A percentile compares a stretch with the other conserved stretches of the same genome.
These are phyloP conservation scores for Corbicula japonica DNA, from an alignment of 2,888 invertebrate genomes.

Conservation along the genomic window DNA sequence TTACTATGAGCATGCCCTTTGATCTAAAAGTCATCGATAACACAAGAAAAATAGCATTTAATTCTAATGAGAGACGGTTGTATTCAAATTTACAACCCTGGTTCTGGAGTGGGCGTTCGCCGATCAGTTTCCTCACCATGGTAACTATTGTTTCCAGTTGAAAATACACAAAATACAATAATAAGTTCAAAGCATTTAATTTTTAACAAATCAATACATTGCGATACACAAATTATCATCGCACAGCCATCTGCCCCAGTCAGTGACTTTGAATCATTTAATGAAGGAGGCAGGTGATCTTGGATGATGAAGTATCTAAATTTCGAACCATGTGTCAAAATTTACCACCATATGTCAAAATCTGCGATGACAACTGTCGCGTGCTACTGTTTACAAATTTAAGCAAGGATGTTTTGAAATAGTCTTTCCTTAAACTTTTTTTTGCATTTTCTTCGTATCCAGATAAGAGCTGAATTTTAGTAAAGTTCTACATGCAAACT, in stretches of 20 bases:
- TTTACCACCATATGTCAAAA: constrained; percentile 63
- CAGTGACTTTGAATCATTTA: constrained; percentile 43
- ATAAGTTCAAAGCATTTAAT: constrained; percentile 46
- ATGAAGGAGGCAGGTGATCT: constrained; percentile 53
- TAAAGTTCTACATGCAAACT: neutral
- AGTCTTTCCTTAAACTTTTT: no score
- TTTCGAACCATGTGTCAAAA: constrained; percentile 61
- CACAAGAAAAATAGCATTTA: neutral
- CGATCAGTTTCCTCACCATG: constrained; percentile 3
- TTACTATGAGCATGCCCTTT: no score
- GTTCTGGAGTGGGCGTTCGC: constrained; percentile 27
- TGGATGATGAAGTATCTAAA: constrained; percentile 21
- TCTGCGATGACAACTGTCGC: constrained; percentile 10
- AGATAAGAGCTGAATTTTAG: no score
- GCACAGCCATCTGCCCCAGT: constrained; percentile 52
- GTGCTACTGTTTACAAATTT: constrained; percentile 23
- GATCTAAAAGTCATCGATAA: constrained; percentile 7
- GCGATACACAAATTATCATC: constrained; percentile 42
- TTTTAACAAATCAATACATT: constrained; percentile 53
- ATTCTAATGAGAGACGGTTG: constrained; percentile 21
- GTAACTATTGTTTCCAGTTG: constrained; percentile 18
- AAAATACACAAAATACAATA: constrained; percentile 56
- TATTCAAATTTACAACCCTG: constrained; percentile 41
- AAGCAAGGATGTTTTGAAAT: no score
- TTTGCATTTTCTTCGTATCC: no score